Conservation (phyloP, 2,797 vertebrate species). For the Crocidura indochinensis region DNA sequence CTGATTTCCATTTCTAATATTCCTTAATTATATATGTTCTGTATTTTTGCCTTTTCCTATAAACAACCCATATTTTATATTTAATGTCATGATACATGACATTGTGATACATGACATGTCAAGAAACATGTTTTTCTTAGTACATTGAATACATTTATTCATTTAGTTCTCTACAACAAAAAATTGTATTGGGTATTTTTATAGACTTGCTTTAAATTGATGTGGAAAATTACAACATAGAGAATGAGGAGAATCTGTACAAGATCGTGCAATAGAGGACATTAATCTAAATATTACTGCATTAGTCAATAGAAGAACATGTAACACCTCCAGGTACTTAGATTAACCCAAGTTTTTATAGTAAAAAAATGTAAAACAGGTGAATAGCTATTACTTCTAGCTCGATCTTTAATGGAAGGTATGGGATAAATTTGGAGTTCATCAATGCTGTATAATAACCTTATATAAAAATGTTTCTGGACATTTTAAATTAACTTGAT, state of each 20-base stretch:
- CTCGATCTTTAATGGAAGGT: not conserved
- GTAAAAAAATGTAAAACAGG: not conserved
- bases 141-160: constrained; percentile 1
- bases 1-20: constrained; percentile 26
- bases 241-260: not conserved
- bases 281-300: not conserved
- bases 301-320: not conserved
- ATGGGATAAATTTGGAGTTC: not conserved
- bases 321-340: not conserved
- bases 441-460: not conserved
- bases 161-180: not conserved
- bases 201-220: not conserved
- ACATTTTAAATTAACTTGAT: not conserved
- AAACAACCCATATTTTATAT: constrained; percentile 18
- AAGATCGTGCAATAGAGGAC: not conserved
- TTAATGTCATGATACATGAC: not conserved
- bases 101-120: too few relatives aligned
- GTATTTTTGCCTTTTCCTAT: not conserved
- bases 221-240: constrained; percentile 8
- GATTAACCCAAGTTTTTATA: not conserved
- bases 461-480: not conserved
- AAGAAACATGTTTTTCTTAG: not conserved
- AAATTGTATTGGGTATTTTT: not conserved
- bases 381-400: not conserved
- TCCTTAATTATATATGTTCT: constrained; percentile 1